Percentiles rank a stretch among this genome's conserved stretches.
Conservation (phyloP, 1,140 invertebrate species). For the Leucophenga varia region DNA sequence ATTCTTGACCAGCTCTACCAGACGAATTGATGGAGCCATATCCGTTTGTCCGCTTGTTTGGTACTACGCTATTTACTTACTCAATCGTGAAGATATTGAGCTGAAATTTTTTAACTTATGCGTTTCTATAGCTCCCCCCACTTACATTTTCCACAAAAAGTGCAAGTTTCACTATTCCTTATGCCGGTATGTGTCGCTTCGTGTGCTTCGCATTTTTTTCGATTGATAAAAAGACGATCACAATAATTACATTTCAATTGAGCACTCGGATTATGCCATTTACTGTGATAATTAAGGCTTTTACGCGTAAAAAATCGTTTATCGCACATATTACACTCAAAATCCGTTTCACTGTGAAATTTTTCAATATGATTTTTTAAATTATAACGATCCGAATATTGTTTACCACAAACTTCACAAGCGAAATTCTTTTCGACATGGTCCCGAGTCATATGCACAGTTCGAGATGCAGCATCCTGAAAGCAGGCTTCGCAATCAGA, state of each 20-base stretch:
- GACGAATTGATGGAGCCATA: too few relatives aligned
- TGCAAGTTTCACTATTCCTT: slow-evolving; percentile 41
- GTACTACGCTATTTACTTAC: too few relatives aligned
- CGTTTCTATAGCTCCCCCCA: too few relatives aligned
- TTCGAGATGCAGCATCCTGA: slow-evolving; percentile 47
- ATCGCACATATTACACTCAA: slow-evolving; percentile 41
- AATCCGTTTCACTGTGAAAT: slow-evolving; percentile 50
- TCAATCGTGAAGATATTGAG: too few relatives aligned
- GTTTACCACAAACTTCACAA: slow-evolving; percentile 45
- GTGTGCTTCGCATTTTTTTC: slow-evolving; percentile 42
- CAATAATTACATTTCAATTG: slow-evolving; percentile 42
- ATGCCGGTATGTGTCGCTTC: slow-evolving; percentile 42
- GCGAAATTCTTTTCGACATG: slow-evolving; percentile 41
- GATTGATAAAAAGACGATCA: slow-evolving; percentile 47
- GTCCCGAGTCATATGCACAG: slow-evolving; percentile 39
- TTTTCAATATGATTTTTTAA: slow-evolving; percentile 44
- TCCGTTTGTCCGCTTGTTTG: too few relatives aligned
- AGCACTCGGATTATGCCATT: slow-evolving; percentile 47
- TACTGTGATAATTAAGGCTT: slow-evolving; percentile 49
- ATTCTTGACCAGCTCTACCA: too few relatives aligned
- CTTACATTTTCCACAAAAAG: slow-evolving; percentile 46
- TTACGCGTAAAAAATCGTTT: slow-evolving; percentile 49
- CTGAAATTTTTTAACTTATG: too few relatives aligned
- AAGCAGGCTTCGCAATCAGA: slow-evolving; percentile 37
- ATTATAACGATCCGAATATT: slow-evolving; percentile 49